These are phyloP conservation scores for Diplosoma virens DNA, from an alignment of 23 tunicate genomes.

Conservation along the genomic window DNA sequence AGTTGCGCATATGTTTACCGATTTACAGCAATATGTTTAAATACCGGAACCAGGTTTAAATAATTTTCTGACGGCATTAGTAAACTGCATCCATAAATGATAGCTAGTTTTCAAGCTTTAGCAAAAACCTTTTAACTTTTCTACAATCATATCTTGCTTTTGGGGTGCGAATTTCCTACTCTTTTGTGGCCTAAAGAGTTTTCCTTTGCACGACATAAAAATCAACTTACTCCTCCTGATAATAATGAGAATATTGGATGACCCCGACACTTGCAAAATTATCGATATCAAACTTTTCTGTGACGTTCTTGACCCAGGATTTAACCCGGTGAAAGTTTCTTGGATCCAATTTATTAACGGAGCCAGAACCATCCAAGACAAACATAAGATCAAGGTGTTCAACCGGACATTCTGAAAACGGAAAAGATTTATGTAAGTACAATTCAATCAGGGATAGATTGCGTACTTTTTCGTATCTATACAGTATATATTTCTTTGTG, in stretches of 20 bases:
- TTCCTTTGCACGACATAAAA: too few relatives aligned
- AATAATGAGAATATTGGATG: conserved; percentile 71
- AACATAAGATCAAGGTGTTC: conserved; percentile 64
- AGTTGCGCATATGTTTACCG: too few relatives aligned
- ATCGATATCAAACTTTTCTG: conserved; percentile 35
- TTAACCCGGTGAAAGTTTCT: conserved; percentile 70
- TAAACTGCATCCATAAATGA: too few relatives aligned
- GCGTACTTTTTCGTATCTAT: too few relatives aligned
- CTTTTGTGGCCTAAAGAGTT: too few relatives aligned
- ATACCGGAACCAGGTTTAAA: too few relatives aligned
- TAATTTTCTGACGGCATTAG: too few relatives aligned
- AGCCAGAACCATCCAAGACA: conserved; percentile 83
- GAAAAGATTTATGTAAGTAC: not conserved
- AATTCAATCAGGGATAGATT: too few relatives aligned
- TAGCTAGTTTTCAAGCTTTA: too few relatives aligned
- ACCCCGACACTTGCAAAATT: conserved; percentile 60
- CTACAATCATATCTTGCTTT: not conserved
- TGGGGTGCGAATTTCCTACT: not conserved
- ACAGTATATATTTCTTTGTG: too few relatives aligned
- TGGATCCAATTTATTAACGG: conserved; percentile 50
- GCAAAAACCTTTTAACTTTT: not conserved
- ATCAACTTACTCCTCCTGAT: conserved; percentile 29
- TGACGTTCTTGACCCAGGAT: conserved; percentile 70
- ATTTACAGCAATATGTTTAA: too few relatives aligned
- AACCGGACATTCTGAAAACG: conserved; percentile 56